These are phyloP conservation scores for Pyrrhosoma nymphula DNA, from an alignment of 2,888 invertebrate species.

Conservation along the genomic window DNA sequence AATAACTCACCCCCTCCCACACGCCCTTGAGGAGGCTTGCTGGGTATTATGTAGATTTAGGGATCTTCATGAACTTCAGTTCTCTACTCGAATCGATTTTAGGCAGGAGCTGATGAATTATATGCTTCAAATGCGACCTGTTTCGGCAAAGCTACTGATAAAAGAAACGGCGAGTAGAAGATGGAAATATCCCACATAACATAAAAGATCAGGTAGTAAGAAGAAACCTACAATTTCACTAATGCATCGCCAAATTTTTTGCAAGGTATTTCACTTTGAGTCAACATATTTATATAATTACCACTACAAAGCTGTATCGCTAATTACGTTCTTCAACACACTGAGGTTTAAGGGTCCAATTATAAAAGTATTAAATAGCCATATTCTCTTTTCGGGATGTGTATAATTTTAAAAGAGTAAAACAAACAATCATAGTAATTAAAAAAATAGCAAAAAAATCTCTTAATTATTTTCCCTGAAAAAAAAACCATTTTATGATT, in stretches of 20 bases:
- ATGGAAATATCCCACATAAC: background rate
- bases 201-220: background rate
- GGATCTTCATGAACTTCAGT: too few relatives aligned
- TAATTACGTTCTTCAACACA: background rate
- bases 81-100: background rate
- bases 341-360: background rate
- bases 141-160: background rate
- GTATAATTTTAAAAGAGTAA: background rate
- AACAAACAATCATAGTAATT: background rate
- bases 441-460: background rate
- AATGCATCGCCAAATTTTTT: background rate
- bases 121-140: background rate
- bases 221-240: background rate
- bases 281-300: background rate
- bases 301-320: background rate
- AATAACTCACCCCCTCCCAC: too few relatives aligned
- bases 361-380: background rate
- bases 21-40: too few relatives aligned
- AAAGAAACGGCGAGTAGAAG: background rate
- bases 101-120: background rate
- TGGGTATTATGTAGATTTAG: too few relatives aligned
- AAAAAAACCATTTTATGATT: background rate
- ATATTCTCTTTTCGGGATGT: background rate
- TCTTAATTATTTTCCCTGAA: background rate
- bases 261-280: background rate